Evolutionary conservation across 64 coral and sea anemone species (phyloP).

Genomic region (Porites lutea): DNA sequence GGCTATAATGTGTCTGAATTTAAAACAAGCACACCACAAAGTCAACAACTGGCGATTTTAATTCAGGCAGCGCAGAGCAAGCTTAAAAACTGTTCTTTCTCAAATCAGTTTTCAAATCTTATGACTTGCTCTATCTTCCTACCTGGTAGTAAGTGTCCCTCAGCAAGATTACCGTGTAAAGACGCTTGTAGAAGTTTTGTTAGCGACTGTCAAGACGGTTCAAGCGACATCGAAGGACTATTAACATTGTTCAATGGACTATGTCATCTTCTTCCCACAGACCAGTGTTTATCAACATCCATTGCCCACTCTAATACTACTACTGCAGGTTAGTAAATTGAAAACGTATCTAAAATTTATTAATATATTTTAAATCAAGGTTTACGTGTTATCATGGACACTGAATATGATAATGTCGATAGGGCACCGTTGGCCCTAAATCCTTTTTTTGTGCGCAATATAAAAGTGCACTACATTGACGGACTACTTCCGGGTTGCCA

Average conservation of each 20-base stretch:
- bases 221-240: not conserved
- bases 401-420: no score
- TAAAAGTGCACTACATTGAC: no score
- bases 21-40: not conserved
- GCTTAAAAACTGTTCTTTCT: conserved; percentile 29
- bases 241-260: not conserved
- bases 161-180: not conserved
- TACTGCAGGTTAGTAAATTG: not conserved
- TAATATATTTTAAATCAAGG: no score
- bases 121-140: conserved; percentile 11
- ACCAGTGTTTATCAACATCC: not conserved
- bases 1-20: conserved; percentile 6
- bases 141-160: not conserved
- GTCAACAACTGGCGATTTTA: not conserved
- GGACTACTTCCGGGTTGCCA: no score
- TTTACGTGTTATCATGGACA: no score
- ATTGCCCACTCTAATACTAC: not conserved
- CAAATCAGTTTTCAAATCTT: not conserved
- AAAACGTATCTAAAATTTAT: no score
- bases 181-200: conserved; percentile 15
- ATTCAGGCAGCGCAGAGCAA: not conserved
- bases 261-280: not conserved
- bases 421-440: no score
- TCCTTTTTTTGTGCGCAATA: no score
- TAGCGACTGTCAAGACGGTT: not conserved